Conservation (phyloP, 2,888 invertebrate genomes). For the Melieria omissa region DNA sequence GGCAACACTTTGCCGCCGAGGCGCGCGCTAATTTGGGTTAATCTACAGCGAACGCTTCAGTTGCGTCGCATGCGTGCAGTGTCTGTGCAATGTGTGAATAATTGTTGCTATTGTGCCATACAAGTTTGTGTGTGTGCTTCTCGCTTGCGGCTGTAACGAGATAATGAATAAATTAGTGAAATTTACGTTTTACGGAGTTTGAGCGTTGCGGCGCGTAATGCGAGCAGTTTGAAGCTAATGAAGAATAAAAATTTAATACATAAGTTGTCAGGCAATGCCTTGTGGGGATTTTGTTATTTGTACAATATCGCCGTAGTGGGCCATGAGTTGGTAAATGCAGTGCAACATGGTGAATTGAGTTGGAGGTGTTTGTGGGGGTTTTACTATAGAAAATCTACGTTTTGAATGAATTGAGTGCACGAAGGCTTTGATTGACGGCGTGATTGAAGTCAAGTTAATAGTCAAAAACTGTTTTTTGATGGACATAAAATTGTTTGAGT, state of each 20-base stretch:
- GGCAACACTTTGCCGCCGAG: slow-evolving; percentile 2
- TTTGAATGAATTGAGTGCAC: no score
- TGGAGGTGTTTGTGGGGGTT: no score
- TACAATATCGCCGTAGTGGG: no score
- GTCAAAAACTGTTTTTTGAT: no score
- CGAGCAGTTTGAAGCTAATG: neutral
- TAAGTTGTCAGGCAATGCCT: no score
- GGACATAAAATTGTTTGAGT: no score
- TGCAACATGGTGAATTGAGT: no score
- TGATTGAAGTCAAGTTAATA: no score
- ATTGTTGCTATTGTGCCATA: neutral
- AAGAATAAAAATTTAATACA: slow-evolving; percentile 2
- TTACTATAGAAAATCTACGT: no score
- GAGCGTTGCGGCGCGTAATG: slow-evolving; percentile 27
- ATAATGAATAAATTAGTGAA: slow-evolving; percentile 38
- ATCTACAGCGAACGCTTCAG: neutral
- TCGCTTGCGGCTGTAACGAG: slow-evolving; percentile 29
- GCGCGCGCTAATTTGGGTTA: slow-evolving; percentile 6
- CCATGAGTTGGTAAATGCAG: no score
- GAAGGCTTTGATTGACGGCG: no score
- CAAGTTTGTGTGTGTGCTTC: slow-evolving; percentile 11
- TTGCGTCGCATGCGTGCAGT: neutral
- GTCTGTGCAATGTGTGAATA: neutral
- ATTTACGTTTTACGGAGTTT: slow-evolving; percentile 29
- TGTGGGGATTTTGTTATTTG: no score